A percentile compares a stretch with the other conserved stretches of the same genome.
phyloP scores from a whole-genome alignment of 2,113 vertebrate species.

The Hymenochirus boettgeri region DNA sequence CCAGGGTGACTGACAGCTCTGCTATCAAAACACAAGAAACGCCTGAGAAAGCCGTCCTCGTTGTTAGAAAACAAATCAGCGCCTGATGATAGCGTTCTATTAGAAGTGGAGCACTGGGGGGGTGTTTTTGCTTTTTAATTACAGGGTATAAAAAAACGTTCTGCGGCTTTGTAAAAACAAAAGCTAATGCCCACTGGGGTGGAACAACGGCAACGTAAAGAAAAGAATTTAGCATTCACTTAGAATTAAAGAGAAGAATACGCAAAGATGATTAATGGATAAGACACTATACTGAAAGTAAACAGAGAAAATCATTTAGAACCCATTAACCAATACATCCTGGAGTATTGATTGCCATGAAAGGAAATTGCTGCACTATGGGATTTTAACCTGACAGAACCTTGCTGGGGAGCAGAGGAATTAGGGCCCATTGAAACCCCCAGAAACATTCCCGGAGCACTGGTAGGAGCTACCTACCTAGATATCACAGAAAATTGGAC shows the following conservation, averaged over 20 bases:
- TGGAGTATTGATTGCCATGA: conserved; percentile 31
- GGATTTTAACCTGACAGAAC: conserved; percentile 13
- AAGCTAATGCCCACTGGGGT: neutral
- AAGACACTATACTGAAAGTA: neutral
- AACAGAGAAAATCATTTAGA: conserved; percentile 9
- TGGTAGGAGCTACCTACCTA: too few relatives aligned
- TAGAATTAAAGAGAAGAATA: neutral
- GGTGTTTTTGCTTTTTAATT: neutral
- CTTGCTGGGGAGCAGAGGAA: neutral
- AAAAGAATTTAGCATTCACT: neutral
- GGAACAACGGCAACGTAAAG: neutral
- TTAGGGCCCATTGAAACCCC: neutral
- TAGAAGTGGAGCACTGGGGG: neutral
- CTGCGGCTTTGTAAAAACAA: neutral
- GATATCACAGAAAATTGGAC: too few relatives aligned
- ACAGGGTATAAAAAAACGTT: neutral
- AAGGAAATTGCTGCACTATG: conserved; percentile 29
- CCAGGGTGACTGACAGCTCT: conserved; percentile 15
- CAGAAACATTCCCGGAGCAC: neutral
- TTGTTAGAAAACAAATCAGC: conserved; percentile 9
- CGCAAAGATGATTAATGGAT: neutral
- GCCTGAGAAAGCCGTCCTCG: conserved; percentile 1
- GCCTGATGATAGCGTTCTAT: neutral
- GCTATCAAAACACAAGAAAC: conserved; percentile 8
- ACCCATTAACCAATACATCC: conserved; percentile 30